Percentiles rank a stretch among this genome's conserved stretches.
These are phyloP conservation scores for Leptopilina clavipes DNA, from an alignment of 1,140 invertebrate genomes.

Conservation along the genomic window DNA sequence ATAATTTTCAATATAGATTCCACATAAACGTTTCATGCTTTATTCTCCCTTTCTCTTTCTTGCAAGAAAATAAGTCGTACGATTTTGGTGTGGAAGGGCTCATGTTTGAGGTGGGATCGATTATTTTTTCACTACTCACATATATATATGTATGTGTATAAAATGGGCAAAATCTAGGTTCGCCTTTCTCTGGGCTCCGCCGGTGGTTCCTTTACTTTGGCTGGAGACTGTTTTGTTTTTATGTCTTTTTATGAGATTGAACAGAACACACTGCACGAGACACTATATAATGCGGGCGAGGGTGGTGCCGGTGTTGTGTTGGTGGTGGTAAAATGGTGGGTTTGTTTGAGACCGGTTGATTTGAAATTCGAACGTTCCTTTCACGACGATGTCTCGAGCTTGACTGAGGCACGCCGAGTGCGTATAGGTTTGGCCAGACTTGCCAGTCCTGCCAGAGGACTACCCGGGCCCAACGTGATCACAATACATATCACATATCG, in stretches of 20 bases:
- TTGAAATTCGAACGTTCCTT: constrained; percentile 48
- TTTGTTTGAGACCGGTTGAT: constrained; percentile 41
- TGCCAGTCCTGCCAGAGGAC: not conserved
- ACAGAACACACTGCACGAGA: constrained; percentile 42
- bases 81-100: not conserved
- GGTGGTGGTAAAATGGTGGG: constrained; percentile 43
- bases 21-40: not conserved
- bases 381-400: constrained; percentile 65
- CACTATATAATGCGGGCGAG: constrained; percentile 43
- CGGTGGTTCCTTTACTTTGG: not conserved
- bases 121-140: constrained; percentile 24
- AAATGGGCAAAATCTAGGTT: constrained; percentile 14
- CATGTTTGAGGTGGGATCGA: not conserved
- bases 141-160: not conserved
- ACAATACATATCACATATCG: constrained; percentile 47
- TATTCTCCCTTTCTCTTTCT: not conserved
- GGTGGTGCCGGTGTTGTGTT: constrained; percentile 33
- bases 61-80: not conserved
- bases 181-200: not conserved
- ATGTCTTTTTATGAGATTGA: constrained; percentile 15
- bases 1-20: not conserved
- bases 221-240: not conserved
- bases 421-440: not conserved
- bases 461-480: constrained; percentile 44
- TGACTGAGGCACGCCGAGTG: constrained; percentile 58